Conservation (phyloP, 2,113 vertebrate genomes). For the Bagarius yarrelli region DNA sequence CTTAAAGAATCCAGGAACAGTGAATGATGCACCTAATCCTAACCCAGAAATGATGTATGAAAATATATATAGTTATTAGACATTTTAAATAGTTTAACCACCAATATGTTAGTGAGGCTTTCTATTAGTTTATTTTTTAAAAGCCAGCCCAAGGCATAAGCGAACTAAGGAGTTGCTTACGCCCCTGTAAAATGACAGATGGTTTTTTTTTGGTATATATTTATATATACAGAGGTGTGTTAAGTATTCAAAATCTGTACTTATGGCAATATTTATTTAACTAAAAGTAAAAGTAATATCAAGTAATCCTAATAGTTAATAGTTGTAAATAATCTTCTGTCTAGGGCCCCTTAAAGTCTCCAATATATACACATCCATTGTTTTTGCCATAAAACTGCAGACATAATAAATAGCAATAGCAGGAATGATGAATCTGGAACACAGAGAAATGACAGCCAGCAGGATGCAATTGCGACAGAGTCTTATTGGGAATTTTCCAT, state of each 20-base stretch:
- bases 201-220: no score
- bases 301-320: no score
- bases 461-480: conserved; percentile 1
- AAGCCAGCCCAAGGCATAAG: no score
- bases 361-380: neutral
- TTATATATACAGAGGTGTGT: no score
- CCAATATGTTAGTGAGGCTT: neutral
- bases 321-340: no score
- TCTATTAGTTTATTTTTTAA: neutral
- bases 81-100: neutral
- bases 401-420: neutral
- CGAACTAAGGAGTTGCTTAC: no score
- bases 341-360: neutral
- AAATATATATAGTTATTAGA: neutral
- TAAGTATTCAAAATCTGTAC: no score
- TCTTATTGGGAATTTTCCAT: conserved; percentile 5
- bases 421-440: neutral
- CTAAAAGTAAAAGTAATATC: no score
- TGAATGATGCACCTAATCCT: neutral
- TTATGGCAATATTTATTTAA: no score
- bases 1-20: neutral
- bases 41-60: no score
- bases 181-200: no score
- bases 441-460: conserved; percentile 3
- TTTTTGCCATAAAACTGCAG: neutral